Percentiles rank a stretch among this genome's conserved stretches.
These are phyloP conservation scores for Caenorhabditis sp. DNA, from an alignment of 2,888 invertebrate species.

Conservation along the genomic window DNA sequence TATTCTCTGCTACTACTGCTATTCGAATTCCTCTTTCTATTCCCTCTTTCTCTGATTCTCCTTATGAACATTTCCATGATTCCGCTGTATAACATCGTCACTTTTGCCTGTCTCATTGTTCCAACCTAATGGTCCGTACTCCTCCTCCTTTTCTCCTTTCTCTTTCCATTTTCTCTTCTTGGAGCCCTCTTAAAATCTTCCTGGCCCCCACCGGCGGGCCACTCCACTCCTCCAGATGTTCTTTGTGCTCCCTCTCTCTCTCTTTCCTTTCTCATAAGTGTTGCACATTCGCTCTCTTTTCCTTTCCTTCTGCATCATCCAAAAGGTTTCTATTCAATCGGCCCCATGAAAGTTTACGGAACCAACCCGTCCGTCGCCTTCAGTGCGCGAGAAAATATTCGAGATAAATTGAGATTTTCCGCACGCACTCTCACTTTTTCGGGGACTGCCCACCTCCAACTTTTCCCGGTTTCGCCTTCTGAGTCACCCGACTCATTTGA, in stretches of 20 bases:
- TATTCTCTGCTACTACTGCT: conserved; percentile 40
- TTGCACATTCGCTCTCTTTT: conserved; percentile 30
- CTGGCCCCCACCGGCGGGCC: conserved; percentile 12
- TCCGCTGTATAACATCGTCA: conserved; percentile 17
- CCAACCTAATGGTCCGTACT: conserved; percentile 44
- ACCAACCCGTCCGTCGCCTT: conserved; percentile 31
- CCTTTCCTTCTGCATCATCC: conserved; percentile 21
- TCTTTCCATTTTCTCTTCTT: no score
- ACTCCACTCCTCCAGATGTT: conserved; percentile 43
- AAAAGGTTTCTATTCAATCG: conserved; percentile 53
- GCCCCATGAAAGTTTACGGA: conserved; percentile 34
- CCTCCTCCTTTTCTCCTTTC: no score
- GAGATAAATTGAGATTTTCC: conserved; percentile 53
- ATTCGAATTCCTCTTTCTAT: conserved; percentile 15
- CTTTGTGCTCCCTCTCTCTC: conserved; percentile 59
- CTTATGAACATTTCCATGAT: conserved; percentile 13
- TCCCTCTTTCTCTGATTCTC: conserved; percentile 25
- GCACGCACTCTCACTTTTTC: conserved; percentile 36
- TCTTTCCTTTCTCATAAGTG: conserved; percentile 34
- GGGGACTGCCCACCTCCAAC: background rate
- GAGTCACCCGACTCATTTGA: conserved; percentile 26
- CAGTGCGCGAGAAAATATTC: conserved; percentile 45
- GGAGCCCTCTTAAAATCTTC: conserved; percentile 43
- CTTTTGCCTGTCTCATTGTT: conserved; percentile 30
- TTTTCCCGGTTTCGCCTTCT: background rate